Evolutionary conservation across 2,113 vertebrate genomes (phyloP), one percentile per base, ranked within the genome.

Genomic region (Australoheros scitulus): DNA sequence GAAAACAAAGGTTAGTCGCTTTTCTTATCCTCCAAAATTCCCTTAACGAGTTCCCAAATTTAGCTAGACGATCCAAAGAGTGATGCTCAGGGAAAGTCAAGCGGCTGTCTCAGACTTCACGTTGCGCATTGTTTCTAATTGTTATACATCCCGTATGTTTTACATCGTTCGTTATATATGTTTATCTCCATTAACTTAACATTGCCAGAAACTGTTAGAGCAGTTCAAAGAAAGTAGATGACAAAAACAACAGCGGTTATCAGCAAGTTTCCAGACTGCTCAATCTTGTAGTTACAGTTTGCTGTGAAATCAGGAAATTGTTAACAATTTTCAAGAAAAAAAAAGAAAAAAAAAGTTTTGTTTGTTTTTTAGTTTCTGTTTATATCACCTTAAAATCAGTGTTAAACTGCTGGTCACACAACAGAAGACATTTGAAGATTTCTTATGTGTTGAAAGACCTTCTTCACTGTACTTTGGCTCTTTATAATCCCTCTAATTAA

Each of bases 1-100:
- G 47, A 80, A 83, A 80, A 38, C 58, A 55, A 76, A 94, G 92
- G 94, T 95, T 15, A 90, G 93, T 91, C 11, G 18, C 29, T 75
- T 70, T 61, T 80, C 5, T 61, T 59, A 29, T 47, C 24, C 1
- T 10, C 0, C 11, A 11, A 7, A 22, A 32, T 15, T 70, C 3
- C 13, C 22, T 47, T 72, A 14, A 15, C 52, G 61, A 57, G 3
- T 26, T 65, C 8, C 22, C n/a, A 2, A 41, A 32, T 59, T 9
- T 13, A 36, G 32, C 26, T 56, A 17, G 13, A 77, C 11, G 2
- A 14, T 43, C 7, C 18, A 34, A 26, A 17, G 34, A 61, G 8
- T 57, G 88, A 88, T 90, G 88, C 82, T 74, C 38, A 2, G 26
- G 65, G 22, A 43, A 61, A 41, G 9, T 41, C 29, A 18, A 6